Base-by-base conservation (phyloP, 2,888 invertebrate genomes). In the Andrena haemorrhoa region DNA sequence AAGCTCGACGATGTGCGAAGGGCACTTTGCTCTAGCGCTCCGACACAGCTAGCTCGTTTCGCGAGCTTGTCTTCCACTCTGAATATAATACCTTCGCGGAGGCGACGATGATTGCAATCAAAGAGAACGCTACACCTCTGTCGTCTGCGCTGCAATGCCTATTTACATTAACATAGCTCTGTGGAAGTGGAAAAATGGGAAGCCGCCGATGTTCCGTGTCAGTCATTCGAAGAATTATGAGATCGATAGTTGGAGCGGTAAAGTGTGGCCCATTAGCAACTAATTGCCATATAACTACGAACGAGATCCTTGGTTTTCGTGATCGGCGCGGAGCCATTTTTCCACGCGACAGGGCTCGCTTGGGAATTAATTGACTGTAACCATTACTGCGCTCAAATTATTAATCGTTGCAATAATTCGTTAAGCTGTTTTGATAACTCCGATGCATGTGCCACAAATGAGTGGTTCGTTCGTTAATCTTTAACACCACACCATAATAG, bases 291-390 rank as follows among this genome's bases (percentile, higher is more conserved):
- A 0, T 0, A 5, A 20, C 2, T 2, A 7, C 4, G 16, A 64
- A 51, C 10, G 49, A 63, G 49, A 75, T 51, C 26, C n/a, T n/a
- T 53, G 26, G 10, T 1, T n/a, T 16, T 31, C 10, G n/a, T 6
- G 7, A 23, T 6, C 73, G 31, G 41, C 53, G 10, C 5, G 12
- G 16, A 20, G 16, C 16, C 47, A 61, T 31, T 66, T 61, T 33
- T 63, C 49, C 8, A 2, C 23, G 10, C 10, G 23, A 6, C n/a
- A 69, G 35, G 8, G 23, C 31, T 20, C 33, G 35, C 33, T 16
- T 20, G 63, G 51, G 66, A 64, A 83, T 76, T 73, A 79, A 83
- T 84, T 83, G 83, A 79, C 68, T 61, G 35, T 23, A 63, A 47
- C 72, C 29, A 26, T 0, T 2, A n/a, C 41, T 35, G 6, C n/a